Evolutionary conservation across 2,113 vertebrate species (phyloP), one percentile per base, ranked within the genome.

Genomic region (Crotalus horridus): DNA sequence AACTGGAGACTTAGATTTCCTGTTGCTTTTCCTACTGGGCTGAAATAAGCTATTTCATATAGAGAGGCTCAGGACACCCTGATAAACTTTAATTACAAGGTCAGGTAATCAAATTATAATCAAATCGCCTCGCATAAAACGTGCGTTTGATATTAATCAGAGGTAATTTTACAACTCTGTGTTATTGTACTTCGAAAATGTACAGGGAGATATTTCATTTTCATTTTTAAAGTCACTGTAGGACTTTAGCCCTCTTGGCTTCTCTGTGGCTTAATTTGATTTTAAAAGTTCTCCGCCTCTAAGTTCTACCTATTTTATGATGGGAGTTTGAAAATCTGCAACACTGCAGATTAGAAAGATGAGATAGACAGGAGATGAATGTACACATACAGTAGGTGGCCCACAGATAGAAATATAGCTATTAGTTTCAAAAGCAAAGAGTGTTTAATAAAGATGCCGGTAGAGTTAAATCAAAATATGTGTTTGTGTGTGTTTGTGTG

Each of bases 71-170:
- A 92, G 96, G 97, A 97, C 97, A 96, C 97, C 97, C 96, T 96
- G 97, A 98, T 98, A 97, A 98, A 98, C 97, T 97, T 98, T 98
- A 98, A 98, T 98, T 98, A 97, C 96, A 95, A 97, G 97, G 97
- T 98, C 97, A 98, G 97, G 97, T 97, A 98, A 98, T 98, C 97
- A 97, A 97, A 98, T 97, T 97, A 98, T 97, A 97, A 98, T 98
- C 97, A 97, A 97, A 98, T 97, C 96, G 97, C 96, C 96, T 96
- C 96, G 94, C 96, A 97, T 97, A 97, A 97, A 98, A 97, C 95
- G 97, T 97, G 93, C 97, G 97, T 98, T 96, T 95, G 97, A 98
- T 98, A 98, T 98, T 97, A 98, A 98, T 97, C 97, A 97, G 97
- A 97, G 96, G 97, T 97, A 94, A 96, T 97, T 94, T 97, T 97